A percentile compares a stretch with the other conserved stretches of the same genome.
Evolutionary conservation across 2,113 vertebrate genomes (phyloP).

Genomic region (Zosterops japonicus): DNA sequence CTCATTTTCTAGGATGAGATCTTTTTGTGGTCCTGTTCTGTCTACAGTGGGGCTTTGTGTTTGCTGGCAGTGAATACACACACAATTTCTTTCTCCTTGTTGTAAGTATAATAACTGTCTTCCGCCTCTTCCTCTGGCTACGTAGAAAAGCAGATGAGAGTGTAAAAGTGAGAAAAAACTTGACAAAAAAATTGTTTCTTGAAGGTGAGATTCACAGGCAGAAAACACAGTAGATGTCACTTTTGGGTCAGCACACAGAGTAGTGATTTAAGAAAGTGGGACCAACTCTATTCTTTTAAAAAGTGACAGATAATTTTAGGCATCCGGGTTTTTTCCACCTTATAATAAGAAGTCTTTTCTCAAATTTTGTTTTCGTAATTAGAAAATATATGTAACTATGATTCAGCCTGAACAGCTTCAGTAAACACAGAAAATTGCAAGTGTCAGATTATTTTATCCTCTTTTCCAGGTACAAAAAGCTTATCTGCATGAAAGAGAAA

Average conservation of each 20-base stretch:
- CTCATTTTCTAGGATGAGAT: neutral
- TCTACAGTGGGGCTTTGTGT: neutral
- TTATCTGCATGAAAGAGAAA: neutral
- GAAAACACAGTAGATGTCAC: constrained; percentile 18
- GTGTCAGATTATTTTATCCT: neutral
- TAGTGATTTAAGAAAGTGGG: neutral
- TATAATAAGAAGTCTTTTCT: neutral
- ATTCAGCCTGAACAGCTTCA: neutral
- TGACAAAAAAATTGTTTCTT: constrained; percentile 20
- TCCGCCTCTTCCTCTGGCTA: neutral
- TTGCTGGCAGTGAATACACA: neutral
- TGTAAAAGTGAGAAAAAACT: constrained; percentile 43
- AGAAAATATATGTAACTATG: neutral
- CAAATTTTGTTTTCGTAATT: constrained; percentile 16
- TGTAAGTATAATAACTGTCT: neutral
- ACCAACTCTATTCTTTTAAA: constrained; percentile 29
- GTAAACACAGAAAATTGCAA: neutral
- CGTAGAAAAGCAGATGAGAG: neutral
- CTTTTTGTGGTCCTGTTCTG: neutral
- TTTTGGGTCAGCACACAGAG: neutral
- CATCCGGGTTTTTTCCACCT: neutral
- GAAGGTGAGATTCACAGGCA: neutral
- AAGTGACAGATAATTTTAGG: neutral
- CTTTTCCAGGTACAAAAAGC: neutral
- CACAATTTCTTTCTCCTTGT: neutral